These are phyloP conservation scores for Aleiodes sp. DNA, from an alignment of 1,140 invertebrate genomes.

Conservation along the genomic window DNA sequence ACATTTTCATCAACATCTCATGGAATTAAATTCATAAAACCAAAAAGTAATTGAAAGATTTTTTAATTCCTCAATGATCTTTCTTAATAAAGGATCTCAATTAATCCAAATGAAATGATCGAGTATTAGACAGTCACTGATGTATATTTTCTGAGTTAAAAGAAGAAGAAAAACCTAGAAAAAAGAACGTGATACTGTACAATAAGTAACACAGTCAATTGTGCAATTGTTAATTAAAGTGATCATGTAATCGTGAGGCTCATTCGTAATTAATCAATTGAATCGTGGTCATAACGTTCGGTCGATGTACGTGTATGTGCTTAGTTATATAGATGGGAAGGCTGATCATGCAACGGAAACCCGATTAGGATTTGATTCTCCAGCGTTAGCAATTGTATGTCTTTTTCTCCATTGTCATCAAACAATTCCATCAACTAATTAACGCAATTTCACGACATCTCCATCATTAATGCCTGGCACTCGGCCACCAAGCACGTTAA, in stretches of 20 bases:
- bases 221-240: constrained; percentile 49
- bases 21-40: too few species aligned
- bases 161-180: not conserved
- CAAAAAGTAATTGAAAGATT: too few species aligned
- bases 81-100: too few species aligned
- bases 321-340: constrained; percentile 51
- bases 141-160: not conserved
- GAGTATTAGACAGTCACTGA: too few species aligned
- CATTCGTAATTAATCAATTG: constrained; percentile 49
- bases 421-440: constrained; percentile 42
- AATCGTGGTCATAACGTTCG: constrained; percentile 45
- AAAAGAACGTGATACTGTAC: not conserved
- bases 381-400: not conserved
- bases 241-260: constrained; percentile 49
- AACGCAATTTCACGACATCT: constrained; percentile 48
- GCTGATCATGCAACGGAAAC: constrained; percentile 36
- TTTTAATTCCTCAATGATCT: too few species aligned
- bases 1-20: too few species aligned
- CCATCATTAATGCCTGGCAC: constrained; percentile 44
- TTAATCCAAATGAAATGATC: too few species aligned
- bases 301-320: constrained; percentile 41
- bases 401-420: not conserved
- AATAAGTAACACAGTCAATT: constrained; percentile 30
- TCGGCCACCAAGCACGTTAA: constrained; percentile 5
- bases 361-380: constrained; percentile 13